phyloP scores from a whole-genome alignment of 2,113 vertebrate species.

The Nanorana parkeri region DNA sequence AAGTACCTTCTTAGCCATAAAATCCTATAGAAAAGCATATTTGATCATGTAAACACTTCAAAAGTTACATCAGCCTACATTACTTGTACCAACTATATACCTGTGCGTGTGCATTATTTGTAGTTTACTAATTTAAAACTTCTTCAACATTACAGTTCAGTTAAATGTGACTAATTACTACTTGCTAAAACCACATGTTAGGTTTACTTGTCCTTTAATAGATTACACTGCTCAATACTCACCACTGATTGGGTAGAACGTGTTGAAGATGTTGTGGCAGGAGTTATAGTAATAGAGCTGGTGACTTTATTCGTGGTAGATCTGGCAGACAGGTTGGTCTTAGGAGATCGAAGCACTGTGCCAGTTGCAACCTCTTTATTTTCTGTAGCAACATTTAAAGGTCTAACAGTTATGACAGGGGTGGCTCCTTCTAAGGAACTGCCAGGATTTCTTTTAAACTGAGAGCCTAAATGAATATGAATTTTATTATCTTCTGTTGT shows the following conservation, averaged over 20 bases:
- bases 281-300: conserved; percentile 94
- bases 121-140: too few relatives aligned
- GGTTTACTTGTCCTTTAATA: too few relatives aligned
- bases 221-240: conserved; percentile 65
- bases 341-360: conserved; percentile 83
- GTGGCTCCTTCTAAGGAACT: conserved; percentile 67
- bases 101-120: too few relatives aligned
- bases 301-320: conserved; percentile 85
- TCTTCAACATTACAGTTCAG: too few relatives aligned
- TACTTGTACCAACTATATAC: too few relatives aligned
- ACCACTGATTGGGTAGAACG: conserved; percentile 86
- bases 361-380: conserved; percentile 80
- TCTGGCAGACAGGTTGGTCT: conserved; percentile 70
- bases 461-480: conserved; percentile 91
- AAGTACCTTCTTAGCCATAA: too few relatives aligned
- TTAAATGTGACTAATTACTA: too few relatives aligned
- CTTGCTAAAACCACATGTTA: too few relatives aligned
- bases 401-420: conserved; percentile 80
- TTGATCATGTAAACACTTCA: too few relatives aligned
- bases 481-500: conserved; percentile 97
- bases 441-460: conserved; percentile 77
- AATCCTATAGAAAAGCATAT: too few relatives aligned
- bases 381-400: conserved; percentile 74
- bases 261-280: conserved; percentile 78
- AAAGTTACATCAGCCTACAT: too few relatives aligned